phyloP scores from a whole-genome alignment of 1,140 invertebrate genomes.

The Steinernema khuongi region DNA sequence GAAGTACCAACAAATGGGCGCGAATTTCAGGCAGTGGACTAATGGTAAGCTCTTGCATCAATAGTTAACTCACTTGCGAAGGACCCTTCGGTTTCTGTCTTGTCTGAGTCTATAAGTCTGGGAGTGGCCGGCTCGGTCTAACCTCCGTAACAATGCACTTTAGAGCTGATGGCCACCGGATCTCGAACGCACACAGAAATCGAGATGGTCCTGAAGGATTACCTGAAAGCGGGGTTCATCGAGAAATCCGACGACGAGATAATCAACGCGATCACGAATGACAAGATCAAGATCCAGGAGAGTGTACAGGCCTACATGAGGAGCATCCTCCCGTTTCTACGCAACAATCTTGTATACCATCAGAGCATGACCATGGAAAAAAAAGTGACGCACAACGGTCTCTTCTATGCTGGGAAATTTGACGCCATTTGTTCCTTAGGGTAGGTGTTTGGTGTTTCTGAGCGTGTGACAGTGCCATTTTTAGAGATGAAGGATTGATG shows the following conservation, averaged over 20 bases:
- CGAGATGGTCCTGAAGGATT: too few relatives aligned
- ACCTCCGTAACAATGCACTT: too few relatives aligned
- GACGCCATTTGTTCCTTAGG: background rate
- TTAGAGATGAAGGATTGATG: background rate
- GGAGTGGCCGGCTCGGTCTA: too few relatives aligned
- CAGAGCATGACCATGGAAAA: background rate
- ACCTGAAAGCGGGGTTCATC: too few relatives aligned
- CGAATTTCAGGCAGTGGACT: too few relatives aligned
- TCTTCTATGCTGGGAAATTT: constrained; percentile 1
- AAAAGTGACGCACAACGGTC: background rate
- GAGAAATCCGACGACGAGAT: background rate
- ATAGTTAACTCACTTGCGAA: too few relatives aligned
- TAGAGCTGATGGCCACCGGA: too few relatives aligned
- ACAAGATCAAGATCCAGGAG: background rate
- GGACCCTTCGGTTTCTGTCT: background rate
- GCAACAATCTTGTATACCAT: background rate
- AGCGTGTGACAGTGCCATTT: background rate
- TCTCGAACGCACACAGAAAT: too few relatives aligned
- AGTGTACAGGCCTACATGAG: background rate
- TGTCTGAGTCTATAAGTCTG: too few relatives aligned
- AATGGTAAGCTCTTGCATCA: too few relatives aligned
- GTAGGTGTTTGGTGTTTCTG: background rate
- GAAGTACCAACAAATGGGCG: background rate
- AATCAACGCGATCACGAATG: background rate
- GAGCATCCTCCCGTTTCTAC: constrained; percentile 1